A percentile compares a stretch with the other conserved stretches of the same genome.
Evolutionary conservation across 2,888 invertebrate species (phyloP).

Genomic region (Choreutis nemorana): DNA sequence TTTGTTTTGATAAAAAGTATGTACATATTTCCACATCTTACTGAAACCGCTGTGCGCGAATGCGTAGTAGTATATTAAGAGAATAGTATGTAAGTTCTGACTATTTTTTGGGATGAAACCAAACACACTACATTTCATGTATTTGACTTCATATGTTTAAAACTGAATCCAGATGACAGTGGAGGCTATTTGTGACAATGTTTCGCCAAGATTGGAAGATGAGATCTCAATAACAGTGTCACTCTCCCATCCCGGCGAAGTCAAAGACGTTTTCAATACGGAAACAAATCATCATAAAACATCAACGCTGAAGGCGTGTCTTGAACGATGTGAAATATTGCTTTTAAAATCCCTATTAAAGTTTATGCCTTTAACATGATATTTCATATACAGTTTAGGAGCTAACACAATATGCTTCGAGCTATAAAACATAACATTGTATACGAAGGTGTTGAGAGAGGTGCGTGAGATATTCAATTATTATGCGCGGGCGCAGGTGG

Average conservation of each 20-base stretch:
- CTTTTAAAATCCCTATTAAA: conserved; percentile 60
- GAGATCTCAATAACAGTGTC: conserved; percentile 28
- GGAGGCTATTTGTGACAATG: too few relatives aligned
- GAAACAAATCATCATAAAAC: conserved; percentile 65
- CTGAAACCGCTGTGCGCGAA: too few relatives aligned
- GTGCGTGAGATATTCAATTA: conserved; percentile 65
- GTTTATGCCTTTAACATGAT: conserved; percentile 57
- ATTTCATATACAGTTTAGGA: conserved; percentile 62
- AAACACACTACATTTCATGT: too few relatives aligned
- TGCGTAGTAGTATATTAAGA: too few relatives aligned
- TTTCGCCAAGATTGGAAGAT: too few relatives aligned
- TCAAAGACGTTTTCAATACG: conserved; percentile 35
- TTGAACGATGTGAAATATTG: conserved; percentile 58
- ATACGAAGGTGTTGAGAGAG: conserved; percentile 61
- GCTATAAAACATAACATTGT: conserved; percentile 61
- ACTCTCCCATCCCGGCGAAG: conserved; percentile 20
- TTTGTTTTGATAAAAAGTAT: too few relatives aligned
- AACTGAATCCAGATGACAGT: too few relatives aligned
- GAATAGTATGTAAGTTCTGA: too few relatives aligned
- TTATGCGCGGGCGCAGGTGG: conserved; percentile 54
- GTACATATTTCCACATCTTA: too few relatives aligned
- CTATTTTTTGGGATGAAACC: too few relatives aligned
- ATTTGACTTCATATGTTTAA: too few relatives aligned
- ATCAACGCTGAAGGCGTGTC: conserved; percentile 46
- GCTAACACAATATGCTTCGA: conserved; percentile 55